A percentile compares a stretch with the other conserved stretches of the same genome.
Evolutionary conservation across 2,113 vertebrate genomes (phyloP).

Genomic region (Lagopus muta): DNA sequence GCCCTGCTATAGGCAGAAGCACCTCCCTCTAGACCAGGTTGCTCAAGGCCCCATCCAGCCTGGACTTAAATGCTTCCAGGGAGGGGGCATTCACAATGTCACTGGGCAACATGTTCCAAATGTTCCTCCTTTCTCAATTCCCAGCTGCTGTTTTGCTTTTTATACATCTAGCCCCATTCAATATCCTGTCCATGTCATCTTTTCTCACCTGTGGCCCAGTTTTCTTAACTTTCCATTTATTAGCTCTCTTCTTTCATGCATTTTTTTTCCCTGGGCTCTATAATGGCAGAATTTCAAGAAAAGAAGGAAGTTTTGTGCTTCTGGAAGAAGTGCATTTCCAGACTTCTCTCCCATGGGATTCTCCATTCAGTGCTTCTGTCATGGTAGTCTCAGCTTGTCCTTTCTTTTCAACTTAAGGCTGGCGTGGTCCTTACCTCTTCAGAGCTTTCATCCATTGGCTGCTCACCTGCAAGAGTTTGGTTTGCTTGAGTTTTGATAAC

Average conservation of each 20-base stretch:
- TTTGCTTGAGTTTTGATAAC: neutral
- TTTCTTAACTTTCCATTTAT: neutral
- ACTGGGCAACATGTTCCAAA: too few species aligned
- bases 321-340: neutral
- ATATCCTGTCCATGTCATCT: accelerated
- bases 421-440: neutral
- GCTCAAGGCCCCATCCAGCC: too few species aligned
- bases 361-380: neutral
- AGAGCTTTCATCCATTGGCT: neutral
- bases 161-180: neutral
- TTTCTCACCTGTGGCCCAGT: neutral
- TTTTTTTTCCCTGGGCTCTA: neutral
- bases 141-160: neutral
- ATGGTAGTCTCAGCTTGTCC: neutral
- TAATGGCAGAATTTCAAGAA: neutral
- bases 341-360: neutral
- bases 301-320: neutral
- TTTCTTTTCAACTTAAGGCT: neutral
- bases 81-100: too few species aligned
- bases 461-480: neutral
- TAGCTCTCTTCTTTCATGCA: neutral
- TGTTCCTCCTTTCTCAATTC: neutral
- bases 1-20: too few species aligned
- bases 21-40: too few species aligned
- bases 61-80: too few species aligned